Evolutionary conservation across 2,113 vertebrate species (phyloP).

Genomic region (Catharus minimus): DNA sequence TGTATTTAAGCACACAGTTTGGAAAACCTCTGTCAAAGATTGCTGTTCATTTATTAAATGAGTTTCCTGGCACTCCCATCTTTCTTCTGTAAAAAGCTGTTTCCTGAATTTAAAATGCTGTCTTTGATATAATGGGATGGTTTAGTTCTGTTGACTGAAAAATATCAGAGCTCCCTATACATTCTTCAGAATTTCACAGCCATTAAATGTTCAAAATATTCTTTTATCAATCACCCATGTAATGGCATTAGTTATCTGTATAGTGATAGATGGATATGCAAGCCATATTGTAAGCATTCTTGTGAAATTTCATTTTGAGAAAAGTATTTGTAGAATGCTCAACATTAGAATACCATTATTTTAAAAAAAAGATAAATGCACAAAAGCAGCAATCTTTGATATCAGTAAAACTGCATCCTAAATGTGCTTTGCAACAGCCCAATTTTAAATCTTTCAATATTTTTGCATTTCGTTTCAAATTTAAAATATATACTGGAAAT

Average conservation of each 20-base stretch:
- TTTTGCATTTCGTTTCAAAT: background rate
- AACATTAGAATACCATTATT: background rate
- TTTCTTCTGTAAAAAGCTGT: background rate
- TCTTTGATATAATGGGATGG: background rate
- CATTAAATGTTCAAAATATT: background rate
- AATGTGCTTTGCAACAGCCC: background rate
- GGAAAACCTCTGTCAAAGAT: background rate
- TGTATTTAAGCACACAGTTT: background rate
- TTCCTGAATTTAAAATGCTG: background rate
- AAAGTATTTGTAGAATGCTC: background rate
- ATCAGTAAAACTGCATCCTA: background rate
- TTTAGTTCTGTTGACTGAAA: background rate
- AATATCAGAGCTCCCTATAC: background rate
- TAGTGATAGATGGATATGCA: background rate
- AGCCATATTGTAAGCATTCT: background rate
- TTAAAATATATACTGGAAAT: conserved; percentile 1
- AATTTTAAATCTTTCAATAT: conserved; percentile 29
- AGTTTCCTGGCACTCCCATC: conserved; percentile 12
- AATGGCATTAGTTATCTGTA: conserved; percentile 10
- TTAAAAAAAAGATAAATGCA: background rate
- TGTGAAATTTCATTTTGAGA: conserved; percentile 32
- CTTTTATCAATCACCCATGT: background rate
- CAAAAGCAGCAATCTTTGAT: background rate
- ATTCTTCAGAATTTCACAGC: conserved; percentile 1
- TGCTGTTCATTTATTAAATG: conserved; percentile 3